phyloP scores from a whole-genome alignment of 1,140 invertebrate species.

The Thalassaphorura encarpata region DNA sequence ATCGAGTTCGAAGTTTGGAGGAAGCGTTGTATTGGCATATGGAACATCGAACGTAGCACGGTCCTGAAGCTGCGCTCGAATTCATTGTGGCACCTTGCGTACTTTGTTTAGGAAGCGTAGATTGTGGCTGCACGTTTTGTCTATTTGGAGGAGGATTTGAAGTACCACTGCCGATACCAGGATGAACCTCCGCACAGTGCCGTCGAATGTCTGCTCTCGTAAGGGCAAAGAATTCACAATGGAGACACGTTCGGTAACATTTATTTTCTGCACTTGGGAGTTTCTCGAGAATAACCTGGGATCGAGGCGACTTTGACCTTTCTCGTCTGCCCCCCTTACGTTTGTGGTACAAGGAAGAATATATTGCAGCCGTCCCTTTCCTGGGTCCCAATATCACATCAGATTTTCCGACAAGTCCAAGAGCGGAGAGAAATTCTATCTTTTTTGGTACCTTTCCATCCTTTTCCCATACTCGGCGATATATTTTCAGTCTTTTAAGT shows the following conservation, averaged over 20 bases:
- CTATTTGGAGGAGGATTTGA: not conserved
- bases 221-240: not conserved
- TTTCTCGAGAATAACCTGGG: not conserved
- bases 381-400: slow-evolving; percentile 4
- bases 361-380: not conserved
- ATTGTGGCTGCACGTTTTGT: not conserved
- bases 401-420: not conserved
- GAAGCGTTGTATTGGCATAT: not conserved
- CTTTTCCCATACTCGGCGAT: slow-evolving; percentile 1
- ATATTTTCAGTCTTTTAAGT: not conserved
- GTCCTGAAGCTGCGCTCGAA: not conserved
- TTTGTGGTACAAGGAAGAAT: not conserved
- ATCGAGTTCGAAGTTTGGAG: too few relatives aligned
- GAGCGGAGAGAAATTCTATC: not conserved
- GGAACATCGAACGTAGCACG: not conserved
- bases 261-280: not conserved
- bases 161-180: not conserved
- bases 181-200: not conserved
- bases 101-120: too few relatives aligned
- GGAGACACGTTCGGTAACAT: not conserved
- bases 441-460: not conserved
- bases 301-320: not conserved
- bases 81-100: not conserved
- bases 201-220: not conserved
- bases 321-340: not conserved